These are phyloP conservation scores for Drosophila paucipuncta DNA, from an alignment of 2,888 invertebrate species.

Conservation along the genomic window DNA sequence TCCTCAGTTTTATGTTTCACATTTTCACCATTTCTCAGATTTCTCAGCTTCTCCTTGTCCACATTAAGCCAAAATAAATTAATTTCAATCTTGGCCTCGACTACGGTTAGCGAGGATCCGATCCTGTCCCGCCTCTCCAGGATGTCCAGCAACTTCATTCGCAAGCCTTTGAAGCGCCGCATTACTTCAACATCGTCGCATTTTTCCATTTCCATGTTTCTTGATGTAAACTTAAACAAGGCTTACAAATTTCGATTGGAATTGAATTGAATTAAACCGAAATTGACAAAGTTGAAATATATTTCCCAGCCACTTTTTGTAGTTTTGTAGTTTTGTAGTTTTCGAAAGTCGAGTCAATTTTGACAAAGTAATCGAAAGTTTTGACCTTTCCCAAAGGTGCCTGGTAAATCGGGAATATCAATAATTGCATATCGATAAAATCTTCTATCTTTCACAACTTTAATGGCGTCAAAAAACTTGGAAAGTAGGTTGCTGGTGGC, in stretches of 20 bases:
- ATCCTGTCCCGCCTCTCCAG: constrained; percentile 1
- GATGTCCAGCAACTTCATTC: neutral
- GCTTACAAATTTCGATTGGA: neutral
- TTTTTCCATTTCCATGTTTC: neutral
- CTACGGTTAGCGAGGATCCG: neutral
- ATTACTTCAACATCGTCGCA: constrained; percentile 1
- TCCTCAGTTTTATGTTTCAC: neutral
- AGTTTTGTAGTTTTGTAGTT: too few species aligned
- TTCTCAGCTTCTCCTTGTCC: neutral
- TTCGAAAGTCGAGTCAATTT: neutral
- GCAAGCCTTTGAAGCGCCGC: neutral
- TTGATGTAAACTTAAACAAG: neutral
- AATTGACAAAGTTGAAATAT: neutral
- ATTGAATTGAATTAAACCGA: neutral
- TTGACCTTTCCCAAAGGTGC: neutral
- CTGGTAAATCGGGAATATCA: neutral
- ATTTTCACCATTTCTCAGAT: neutral
- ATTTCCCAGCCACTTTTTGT: neutral
- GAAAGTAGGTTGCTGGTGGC: neutral
- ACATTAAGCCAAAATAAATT: constrained; percentile 1
- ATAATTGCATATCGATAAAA: neutral
- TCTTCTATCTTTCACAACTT: neutral
- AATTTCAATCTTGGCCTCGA: neutral
- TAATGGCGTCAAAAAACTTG: neutral
- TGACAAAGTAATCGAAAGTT: neutral